Percentiles rank a stretch among this genome's conserved stretches.
These are phyloP conservation scores for Notoglanidium macrostoma DNA, from an alignment of 2,797 vertebrate genomes.

Conservation along the genomic window DNA sequence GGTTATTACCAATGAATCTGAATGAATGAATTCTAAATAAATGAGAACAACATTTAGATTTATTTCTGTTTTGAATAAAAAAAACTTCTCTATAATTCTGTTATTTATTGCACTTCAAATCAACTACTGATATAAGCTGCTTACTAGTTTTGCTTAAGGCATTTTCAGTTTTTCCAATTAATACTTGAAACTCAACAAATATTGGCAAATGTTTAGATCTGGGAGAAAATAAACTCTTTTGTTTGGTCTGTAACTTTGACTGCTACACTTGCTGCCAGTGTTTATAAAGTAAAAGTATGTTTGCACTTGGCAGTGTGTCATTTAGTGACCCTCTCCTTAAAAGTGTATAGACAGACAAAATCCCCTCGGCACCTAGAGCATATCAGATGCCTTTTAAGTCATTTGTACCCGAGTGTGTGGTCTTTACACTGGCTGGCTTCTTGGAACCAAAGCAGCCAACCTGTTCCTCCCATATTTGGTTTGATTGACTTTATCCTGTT, in stretches of 20 bases:
- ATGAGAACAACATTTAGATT: neutral
- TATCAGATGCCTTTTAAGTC: slow-evolving; percentile 41
- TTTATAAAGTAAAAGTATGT: slow-evolving; percentile 22
- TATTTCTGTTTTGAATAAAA: neutral
- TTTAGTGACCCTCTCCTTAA: slow-evolving; percentile 38
- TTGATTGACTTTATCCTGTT: slow-evolving; percentile 33
- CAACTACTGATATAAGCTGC: neutral
- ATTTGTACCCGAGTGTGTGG: slow-evolving; percentile 38
- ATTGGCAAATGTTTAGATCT: neutral
- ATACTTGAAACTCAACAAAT: slow-evolving; percentile 1
- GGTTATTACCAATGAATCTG: neutral
- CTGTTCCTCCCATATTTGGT: slow-evolving; percentile 47
- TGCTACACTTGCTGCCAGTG: neutral
- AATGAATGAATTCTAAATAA: neutral
- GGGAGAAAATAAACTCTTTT: neutral
- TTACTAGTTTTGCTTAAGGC: neutral
- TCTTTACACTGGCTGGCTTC: slow-evolving; percentile 47
- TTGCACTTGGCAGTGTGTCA: slow-evolving; percentile 16
- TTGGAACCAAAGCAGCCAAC: slow-evolving; percentile 21
- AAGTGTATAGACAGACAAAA: slow-evolving; percentile 46
- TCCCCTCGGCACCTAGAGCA: slow-evolving; percentile 25
- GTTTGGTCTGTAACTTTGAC: neutral
- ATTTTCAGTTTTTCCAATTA: slow-evolving; percentile 5
- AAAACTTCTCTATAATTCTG: neutral
- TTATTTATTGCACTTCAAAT: neutral